Base-by-base conservation (phyloP, 2,797 vertebrate species). In the Champsocephalus gunnari region DNA sequence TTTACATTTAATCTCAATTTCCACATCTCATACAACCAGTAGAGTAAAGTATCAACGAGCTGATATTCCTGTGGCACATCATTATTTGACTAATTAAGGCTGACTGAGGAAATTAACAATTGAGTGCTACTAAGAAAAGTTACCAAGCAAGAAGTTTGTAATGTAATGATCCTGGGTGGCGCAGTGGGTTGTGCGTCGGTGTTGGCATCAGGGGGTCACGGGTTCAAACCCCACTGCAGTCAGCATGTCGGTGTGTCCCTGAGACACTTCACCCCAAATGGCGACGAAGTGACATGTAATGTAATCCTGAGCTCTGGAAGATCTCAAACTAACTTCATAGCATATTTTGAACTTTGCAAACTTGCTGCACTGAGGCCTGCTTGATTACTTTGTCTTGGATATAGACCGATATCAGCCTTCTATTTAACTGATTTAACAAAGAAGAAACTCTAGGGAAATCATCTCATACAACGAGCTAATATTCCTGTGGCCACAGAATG, bases 231-330 rank as follows among this genome's bases (percentile, higher is more conserved):
- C 24, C 24, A 3, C 24, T 28, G 24, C 24, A 28, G 24, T 28
- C 24, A 28, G 24, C 24, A 28, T 28, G 24, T 28, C 24, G 24
- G 0, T 28, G 24, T 28, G 24, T 28, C 24, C 24, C 24, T 28
- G 24, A 28, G 24, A 28, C 3, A 4, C 24, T 28, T 28, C 24
- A 28, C 24, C 24, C 24, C 24, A 28, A 28, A 28, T 3, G 3
- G 24, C 19, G 19, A 19, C 19, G 19, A 19, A 24, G 3, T 28
- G 24, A 28, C 24, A 28, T 28, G 3, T 28, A 28, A 28, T 28
- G 24, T 28, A 28, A 28, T 28, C 24, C 24, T 28, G 4, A 72
- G 65, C 43, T 49, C 17, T 61, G 51, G 53, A 38, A 76, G 65
- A 67, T 83, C 67, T 67, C 41, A 49, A 7, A 28, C 28, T 28